These are phyloP conservation scores for Piaya cayana DNA, from an alignment of 2,113 vertebrate genomes.

Conservation along the genomic window DNA sequence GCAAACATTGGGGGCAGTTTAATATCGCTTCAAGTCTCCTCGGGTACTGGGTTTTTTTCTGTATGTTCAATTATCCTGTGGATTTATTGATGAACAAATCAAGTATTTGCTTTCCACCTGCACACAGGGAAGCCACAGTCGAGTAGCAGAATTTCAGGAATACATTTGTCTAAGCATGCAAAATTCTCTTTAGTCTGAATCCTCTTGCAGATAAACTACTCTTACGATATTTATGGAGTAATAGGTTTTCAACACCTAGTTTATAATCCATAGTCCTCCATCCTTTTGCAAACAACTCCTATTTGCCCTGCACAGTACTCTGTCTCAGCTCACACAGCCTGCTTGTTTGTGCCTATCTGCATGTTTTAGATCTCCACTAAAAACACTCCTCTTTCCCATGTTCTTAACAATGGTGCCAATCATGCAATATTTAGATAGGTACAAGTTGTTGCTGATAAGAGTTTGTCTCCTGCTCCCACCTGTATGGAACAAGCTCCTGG, in stretches of 20 bases:
- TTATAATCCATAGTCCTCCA: slow-evolving; percentile 53
- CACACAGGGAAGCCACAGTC: slow-evolving; percentile 9
- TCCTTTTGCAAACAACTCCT: slow-evolving; percentile 58
- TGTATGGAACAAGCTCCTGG: not conserved
- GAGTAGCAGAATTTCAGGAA: slow-evolving; percentile 41
- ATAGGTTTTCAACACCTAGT: slow-evolving; percentile 45
- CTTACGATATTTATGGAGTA: slow-evolving; percentile 39
- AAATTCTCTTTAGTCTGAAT: slow-evolving; percentile 36
- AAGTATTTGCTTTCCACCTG: slow-evolving; percentile 24
- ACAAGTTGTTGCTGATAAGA: not conserved
- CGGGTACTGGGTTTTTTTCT: not conserved
- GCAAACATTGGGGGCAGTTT: slow-evolving; percentile 26
- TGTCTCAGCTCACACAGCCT: slow-evolving; percentile 22
- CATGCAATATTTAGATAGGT: not conserved
- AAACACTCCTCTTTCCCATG: not conserved
- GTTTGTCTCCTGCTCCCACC: not conserved
- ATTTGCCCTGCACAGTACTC: slow-evolving; percentile 17
- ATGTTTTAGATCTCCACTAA: slow-evolving; percentile 1
- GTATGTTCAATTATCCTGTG: slow-evolving; percentile 31
- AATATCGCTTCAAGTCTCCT: slow-evolving; percentile 31
- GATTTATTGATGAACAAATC: slow-evolving; percentile 63
- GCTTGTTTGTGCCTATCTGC: not conserved
- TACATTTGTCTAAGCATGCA: slow-evolving; percentile 14
- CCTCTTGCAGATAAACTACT: slow-evolving; percentile 35
- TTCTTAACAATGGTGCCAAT: not conserved